These are phyloP conservation scores for Phrynosoma blainvillii DNA, from an alignment of 2,113 vertebrate species.

Conservation along the genomic window DNA sequence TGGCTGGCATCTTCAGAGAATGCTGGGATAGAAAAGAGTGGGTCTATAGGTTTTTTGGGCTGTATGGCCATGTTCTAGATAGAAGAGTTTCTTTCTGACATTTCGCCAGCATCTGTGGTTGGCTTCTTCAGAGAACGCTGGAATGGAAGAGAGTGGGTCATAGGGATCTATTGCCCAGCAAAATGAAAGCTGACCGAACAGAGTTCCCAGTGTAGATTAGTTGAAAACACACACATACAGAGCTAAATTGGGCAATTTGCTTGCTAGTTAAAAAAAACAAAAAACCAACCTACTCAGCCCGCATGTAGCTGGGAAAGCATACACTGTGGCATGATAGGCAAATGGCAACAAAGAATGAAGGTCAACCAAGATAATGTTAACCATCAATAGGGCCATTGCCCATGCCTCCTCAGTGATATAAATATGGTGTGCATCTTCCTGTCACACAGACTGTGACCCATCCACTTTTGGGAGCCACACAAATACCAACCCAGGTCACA, in stretches of 20 bases:
- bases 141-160: too few species aligned
- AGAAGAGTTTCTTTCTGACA: too few species aligned
- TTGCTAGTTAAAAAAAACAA: neutral
- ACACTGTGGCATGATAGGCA: neutral
- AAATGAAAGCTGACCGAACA: neutral
- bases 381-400: neutral
- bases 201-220: neutral
- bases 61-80: too few species aligned
- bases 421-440: neutral
- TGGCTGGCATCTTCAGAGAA: too few species aligned
- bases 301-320: neutral
- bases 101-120: too few species aligned
- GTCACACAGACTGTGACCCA: neutral
- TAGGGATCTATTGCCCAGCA: neutral
- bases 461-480: neutral
- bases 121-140: too few species aligned
- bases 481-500: neutral
- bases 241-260: neutral
- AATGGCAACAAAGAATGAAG: neutral
- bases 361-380: too few species aligned
- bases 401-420: neutral
- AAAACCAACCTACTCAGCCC: neutral
- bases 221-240: neutral
- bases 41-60: too few species aligned
- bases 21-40: too few species aligned